Evolutionary conservation across 2,888 invertebrate species (phyloP).

Genomic region (Zootermopsis nevadensis): DNA sequence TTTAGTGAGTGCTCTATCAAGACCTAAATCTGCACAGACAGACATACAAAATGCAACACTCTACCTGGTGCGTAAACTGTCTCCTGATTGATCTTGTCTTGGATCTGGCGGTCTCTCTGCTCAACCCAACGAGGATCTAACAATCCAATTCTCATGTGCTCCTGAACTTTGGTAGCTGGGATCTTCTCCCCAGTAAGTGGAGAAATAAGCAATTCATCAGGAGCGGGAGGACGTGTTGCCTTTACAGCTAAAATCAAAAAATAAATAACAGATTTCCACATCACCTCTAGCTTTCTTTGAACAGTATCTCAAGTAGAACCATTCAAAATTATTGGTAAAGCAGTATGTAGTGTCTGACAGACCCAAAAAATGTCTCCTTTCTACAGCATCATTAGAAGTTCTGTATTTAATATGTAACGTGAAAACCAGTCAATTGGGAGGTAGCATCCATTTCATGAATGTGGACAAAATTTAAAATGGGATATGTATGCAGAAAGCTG

Average conservation of each 20-base stretch:
- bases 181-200: conserved; percentile 99
- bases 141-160: conserved; percentile 97
- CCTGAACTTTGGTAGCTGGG: conserved; percentile 95
- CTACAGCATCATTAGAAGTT: no score
- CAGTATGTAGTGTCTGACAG: no score
- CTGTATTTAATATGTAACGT: no score
- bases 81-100: conserved; percentile 93
- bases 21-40: not conserved
- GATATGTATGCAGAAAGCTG: no score
- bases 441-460: no score
- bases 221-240: conserved; percentile 71
- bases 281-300: no score
- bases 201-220: conserved; percentile 94
- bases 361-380: no score
- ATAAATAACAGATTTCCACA: not conserved
- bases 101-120: conserved; percentile 92
- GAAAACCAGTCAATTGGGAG: no score
- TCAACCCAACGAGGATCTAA: conserved; percentile 98
- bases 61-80: conserved; percentile 79
- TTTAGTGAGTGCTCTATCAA: no score
- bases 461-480: no score
- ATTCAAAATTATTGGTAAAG: no score
- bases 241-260: conserved; percentile 62
- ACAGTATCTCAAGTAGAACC: no score
- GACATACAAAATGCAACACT: not conserved